Conservation (phyloP, 2,888 invertebrate species). For the Pristionchus fissidentatus region DNA sequence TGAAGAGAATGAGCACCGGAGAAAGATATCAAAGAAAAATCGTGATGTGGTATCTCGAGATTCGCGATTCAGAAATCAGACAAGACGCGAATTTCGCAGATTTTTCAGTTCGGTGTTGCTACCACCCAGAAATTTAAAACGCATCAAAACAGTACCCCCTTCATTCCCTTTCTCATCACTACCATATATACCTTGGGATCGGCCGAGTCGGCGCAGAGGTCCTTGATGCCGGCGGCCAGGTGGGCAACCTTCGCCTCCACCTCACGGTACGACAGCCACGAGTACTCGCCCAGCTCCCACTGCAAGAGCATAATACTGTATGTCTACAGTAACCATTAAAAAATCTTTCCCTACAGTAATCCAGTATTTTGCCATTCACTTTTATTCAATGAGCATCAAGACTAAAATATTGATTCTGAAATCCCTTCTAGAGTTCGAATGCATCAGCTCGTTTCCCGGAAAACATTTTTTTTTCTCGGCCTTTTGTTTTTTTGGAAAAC, state of each 20-base stretch:
- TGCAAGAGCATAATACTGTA: conserved; percentile 43
- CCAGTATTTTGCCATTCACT: too few species aligned
- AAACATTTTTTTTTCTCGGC: neutral
- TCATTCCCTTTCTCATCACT: too few species aligned
- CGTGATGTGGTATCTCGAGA: too few species aligned
- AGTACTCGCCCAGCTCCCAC: conserved; percentile 71
- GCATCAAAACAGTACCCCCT: neutral
- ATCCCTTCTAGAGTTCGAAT: too few species aligned
- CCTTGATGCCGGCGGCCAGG: conserved; percentile 89
- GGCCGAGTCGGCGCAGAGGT: conserved; percentile 80
- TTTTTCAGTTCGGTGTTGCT: too few species aligned
- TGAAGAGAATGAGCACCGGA: too few species aligned
- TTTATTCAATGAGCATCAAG: too few species aligned
- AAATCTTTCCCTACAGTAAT: neutral
- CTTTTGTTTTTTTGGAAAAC: neutral
- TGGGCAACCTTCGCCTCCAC: conserved; percentile 83
- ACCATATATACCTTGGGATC: conserved; percentile 60
- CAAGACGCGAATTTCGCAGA: too few species aligned
- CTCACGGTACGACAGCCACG: conserved; percentile 68
- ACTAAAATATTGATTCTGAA: too few species aligned
- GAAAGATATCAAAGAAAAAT: too few species aligned
- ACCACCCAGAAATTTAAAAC: neutral
- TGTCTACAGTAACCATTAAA: neutral
- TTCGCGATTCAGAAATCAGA: too few species aligned
- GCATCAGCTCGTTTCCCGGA: too few species aligned